A percentile compares a stretch with the other conserved stretches of the same genome.
Conservation (phyloP, 2,888 invertebrate species). For the Lordiphosa fenestrarum region DNA sequence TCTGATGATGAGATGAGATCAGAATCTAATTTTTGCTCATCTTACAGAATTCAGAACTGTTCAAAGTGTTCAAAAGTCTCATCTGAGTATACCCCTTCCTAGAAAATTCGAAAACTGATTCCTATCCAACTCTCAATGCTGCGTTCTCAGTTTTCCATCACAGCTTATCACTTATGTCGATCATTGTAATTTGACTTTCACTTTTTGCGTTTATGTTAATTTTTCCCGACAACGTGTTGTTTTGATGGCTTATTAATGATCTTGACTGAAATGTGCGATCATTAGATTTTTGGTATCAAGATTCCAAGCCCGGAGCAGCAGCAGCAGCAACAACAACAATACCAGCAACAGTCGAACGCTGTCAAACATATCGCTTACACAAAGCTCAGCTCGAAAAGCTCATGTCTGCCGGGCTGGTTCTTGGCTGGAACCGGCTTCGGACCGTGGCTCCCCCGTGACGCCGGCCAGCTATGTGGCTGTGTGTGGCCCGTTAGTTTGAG, state of each 20-base stretch:
- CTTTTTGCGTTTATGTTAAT: constrained; percentile 41
- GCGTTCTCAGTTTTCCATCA: too few relatives aligned
- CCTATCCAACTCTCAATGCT: too few relatives aligned
- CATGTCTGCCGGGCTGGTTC: constrained; percentile 34
- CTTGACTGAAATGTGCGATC: constrained; percentile 53
- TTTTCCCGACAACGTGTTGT: constrained; percentile 56
- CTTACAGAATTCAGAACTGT: too few relatives aligned
- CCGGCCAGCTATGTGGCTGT: constrained; percentile 33
- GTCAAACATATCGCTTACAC: constrained; percentile 49
- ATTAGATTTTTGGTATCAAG: constrained; percentile 47
- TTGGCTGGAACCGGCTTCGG: constrained; percentile 3
- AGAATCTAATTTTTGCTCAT: too few relatives aligned
- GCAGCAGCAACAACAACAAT: constrained; percentile 18
- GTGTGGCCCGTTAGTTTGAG: constrained; percentile 75
- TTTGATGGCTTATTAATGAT: constrained; percentile 74
- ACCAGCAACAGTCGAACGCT: constrained; percentile 27
- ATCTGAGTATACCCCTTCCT: too few relatives aligned
- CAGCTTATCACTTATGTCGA: constrained; percentile 10
- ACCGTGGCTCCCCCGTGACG: constrained; percentile 47
- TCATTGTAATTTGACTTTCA: constrained; percentile 49
- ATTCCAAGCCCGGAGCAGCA: constrained; percentile 11
- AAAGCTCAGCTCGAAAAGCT: constrained; percentile 17
- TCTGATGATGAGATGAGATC: too few relatives aligned
- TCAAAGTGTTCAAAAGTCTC: too few relatives aligned
- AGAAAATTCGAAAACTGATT: too few relatives aligned